A percentile compares a stretch with the other conserved stretches of the same genome.
Conservation (phyloP, 2,888 invertebrate species). For the Leucoma salicis region DNA sequence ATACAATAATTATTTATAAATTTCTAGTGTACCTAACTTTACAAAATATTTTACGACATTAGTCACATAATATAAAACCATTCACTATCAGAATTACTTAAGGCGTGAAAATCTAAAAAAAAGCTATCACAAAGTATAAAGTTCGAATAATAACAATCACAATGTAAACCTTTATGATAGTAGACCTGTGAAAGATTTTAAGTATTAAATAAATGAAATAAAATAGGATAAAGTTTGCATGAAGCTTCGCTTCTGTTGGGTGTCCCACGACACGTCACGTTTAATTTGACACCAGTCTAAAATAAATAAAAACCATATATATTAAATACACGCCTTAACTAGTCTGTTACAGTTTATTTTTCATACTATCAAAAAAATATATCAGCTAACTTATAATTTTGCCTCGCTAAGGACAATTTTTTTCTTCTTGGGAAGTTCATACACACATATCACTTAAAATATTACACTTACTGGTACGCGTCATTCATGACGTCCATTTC, state of each 20-base stretch:
- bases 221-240: too few species aligned
- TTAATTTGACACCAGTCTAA: too few species aligned
- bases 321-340: constrained; percentile 12
- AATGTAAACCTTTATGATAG: neutral
- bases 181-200: neutral
- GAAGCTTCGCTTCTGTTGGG: too few species aligned
- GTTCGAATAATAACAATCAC: neutral
- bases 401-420: constrained; percentile 18
- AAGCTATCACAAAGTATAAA: constrained; percentile 11
- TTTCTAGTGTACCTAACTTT: constrained; percentile 10
- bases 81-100: constrained; percentile 5
- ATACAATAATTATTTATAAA: constrained; percentile 18
- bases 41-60: constrained; percentile 14
- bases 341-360: constrained; percentile 12
- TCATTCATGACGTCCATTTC: neutral
- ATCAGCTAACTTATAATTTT: constrained; percentile 28
- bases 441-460: constrained; percentile 9
- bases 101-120: neutral
- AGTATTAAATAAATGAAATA: constrained; percentile 2
- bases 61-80: constrained; percentile 15
- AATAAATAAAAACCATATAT: too few species aligned
- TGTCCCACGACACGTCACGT: too few species aligned
- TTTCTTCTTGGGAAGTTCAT: constrained; percentile 16
- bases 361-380: constrained; percentile 13
- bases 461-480: constrained; percentile 22